phyloP scores from a whole-genome alignment of 2,113 vertebrate genomes.

The Crotalus horridus region DNA sequence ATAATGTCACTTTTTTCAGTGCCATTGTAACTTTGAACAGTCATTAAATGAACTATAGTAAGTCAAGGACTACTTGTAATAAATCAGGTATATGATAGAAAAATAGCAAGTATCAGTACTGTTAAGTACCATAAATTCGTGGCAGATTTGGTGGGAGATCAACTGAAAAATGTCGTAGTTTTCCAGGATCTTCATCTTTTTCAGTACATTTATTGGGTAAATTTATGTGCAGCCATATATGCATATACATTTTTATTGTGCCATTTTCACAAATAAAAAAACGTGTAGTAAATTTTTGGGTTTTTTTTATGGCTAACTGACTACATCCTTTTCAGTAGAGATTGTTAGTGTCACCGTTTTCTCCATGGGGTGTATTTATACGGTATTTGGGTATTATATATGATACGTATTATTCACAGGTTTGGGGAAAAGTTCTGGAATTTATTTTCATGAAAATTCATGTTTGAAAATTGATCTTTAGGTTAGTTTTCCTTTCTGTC shows the following conservation, averaged over 20 bases:
- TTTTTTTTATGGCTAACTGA: background rate
- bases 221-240: background rate
- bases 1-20: background rate
- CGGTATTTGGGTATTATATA: background rate
- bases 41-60: background rate
- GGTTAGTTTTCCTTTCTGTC: slow-evolving; percentile 67
- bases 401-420: background rate
- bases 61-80: background rate
- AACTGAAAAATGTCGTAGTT: background rate
- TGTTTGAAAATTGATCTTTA: slow-evolving; percentile 63
- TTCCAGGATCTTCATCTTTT: background rate
- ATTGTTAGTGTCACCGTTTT: background rate
- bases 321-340: background rate
- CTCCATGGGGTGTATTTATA: slow-evolving; percentile 3
- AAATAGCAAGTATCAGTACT: background rate
- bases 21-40: background rate
- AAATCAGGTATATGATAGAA: background rate
- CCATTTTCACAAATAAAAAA: background rate
- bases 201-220: background rate
- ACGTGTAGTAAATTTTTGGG: background rate
- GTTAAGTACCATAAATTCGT: background rate
- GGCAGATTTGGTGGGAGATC: background rate
- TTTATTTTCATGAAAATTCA: slow-evolving; percentile 18
- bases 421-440: background rate
- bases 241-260: background rate